Evolutionary conservation across 1,140 invertebrate species (phyloP).

Genomic region (Diorhabda sublineata): DNA sequence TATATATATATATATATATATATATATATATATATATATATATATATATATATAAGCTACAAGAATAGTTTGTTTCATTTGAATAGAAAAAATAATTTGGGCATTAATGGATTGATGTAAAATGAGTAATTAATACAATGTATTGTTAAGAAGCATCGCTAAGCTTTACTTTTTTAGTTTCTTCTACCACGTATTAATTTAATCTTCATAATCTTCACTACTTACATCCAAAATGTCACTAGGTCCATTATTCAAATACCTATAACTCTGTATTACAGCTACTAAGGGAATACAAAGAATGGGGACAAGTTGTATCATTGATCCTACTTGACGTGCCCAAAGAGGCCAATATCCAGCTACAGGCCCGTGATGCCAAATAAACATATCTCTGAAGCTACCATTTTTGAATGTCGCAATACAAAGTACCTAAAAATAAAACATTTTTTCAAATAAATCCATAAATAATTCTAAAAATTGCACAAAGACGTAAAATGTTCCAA

Average conservation of each 20-base stretch:
- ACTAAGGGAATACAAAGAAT: slow-evolving; percentile 72
- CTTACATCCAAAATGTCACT: slow-evolving; percentile 82
- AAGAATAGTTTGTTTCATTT: too few relatives aligned
- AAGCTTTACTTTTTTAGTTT: neutral
- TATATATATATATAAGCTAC: too few relatives aligned
- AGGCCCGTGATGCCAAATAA: slow-evolving; percentile 60
- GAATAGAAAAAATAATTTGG: too few relatives aligned
- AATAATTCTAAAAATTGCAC: neutral
- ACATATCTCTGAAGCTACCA: slow-evolving; percentile 68
- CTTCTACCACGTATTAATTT: neutral
- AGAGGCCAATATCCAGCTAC: slow-evolving; percentile 62
- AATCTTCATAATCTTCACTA: slow-evolving; percentile 23
- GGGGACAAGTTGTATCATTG: slow-evolving; percentile 71
- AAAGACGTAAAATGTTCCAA: neutral
- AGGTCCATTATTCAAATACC: slow-evolving; percentile 77
- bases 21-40: too few relatives aligned
- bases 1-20: too few relatives aligned
- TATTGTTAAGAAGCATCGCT: neutral
- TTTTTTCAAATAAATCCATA: too few relatives aligned
- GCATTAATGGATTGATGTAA: neutral
- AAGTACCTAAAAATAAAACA: slow-evolving; percentile 56
- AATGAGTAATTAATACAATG: neutral
- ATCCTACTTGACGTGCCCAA: slow-evolving; percentile 73
- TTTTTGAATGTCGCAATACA: slow-evolving; percentile 74
- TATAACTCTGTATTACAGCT: slow-evolving; percentile 76